Percentiles rank a stretch among this genome's conserved stretches.
These are phyloP conservation scores for Ceyx erithaca DNA, from an alignment of 2,797 vertebrate genomes.

Conservation along the genomic window DNA sequence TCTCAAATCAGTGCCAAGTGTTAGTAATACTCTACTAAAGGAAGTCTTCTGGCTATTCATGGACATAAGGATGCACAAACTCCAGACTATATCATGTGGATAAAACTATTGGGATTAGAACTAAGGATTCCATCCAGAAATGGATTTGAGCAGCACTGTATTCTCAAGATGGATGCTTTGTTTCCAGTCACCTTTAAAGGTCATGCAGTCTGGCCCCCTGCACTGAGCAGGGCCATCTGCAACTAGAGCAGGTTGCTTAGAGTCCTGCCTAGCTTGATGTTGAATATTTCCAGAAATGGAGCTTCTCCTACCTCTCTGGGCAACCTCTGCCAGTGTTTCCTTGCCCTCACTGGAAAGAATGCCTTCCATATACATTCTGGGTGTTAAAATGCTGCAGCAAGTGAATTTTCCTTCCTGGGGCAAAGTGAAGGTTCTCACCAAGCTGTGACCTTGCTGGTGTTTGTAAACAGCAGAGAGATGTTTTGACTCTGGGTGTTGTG, in stretches of 20 bases:
- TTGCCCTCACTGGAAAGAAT: too few species aligned
- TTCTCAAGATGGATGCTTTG: not conserved
- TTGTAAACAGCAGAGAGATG: too few species aligned
- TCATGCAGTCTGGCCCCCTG: not conserved
- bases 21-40: not conserved
- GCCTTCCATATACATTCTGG: not conserved
- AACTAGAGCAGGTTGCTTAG: not conserved
- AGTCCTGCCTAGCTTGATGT: not conserved
- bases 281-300: not conserved
- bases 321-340: not conserved
- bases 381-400: too few species aligned
- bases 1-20: not conserved
- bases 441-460: too few species aligned
- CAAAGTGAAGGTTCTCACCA: too few species aligned
- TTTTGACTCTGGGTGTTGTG: too few species aligned
- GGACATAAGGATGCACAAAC: not conserved
- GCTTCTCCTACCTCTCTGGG: not conserved
- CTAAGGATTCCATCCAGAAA: not conserved
- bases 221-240: too few species aligned
- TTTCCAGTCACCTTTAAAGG: not conserved
- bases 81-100: not conserved
- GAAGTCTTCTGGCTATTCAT: not conserved
- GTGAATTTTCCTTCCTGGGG: too few species aligned
- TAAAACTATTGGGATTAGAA: not conserved
- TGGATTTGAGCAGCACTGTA: not conserved